A percentile compares a stretch with the other conserved stretches of the same genome.
Conservation (phyloP, 1,140 invertebrate genomes). For the Pristionchus pacificus region DNA sequence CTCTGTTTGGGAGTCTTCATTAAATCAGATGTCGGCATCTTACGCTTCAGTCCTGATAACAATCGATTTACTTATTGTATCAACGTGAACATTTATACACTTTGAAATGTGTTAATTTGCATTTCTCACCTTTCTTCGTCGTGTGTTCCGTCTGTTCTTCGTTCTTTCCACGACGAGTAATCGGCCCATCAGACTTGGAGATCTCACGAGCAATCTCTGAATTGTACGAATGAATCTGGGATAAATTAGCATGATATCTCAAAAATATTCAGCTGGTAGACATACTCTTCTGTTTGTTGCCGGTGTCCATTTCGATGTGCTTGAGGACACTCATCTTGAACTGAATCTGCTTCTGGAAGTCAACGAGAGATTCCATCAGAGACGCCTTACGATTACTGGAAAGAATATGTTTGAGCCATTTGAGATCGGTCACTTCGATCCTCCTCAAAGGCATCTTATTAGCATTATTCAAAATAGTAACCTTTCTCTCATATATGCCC, state of each 20-base stretch:
- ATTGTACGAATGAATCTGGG: neutral
- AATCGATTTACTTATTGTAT: neutral
- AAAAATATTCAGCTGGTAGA: too few species aligned
- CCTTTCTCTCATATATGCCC: too few species aligned
- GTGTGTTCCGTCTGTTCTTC: constrained; percentile 14
- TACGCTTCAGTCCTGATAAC: neutral
- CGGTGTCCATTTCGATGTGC: constrained; percentile 4
- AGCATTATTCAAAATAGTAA: too few species aligned
- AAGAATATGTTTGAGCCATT: too few species aligned
- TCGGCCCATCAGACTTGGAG: neutral
- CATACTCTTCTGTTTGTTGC: too few species aligned
- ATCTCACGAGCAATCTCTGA: neutral
- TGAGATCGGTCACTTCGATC: too few species aligned
- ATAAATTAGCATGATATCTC: too few species aligned
- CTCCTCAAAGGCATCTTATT: too few species aligned
- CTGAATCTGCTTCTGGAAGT: constrained; percentile 16
- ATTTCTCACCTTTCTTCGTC: too few species aligned
- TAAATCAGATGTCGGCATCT: neutral
- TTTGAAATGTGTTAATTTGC: neutral
- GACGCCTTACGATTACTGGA: constrained; percentile 2
- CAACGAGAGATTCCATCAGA: constrained; percentile 1
- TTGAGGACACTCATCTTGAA: constrained; percentile 13
- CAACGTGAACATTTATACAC: neutral
- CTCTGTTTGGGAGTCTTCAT: constrained; percentile 2
- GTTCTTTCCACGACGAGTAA: neutral